These are phyloP conservation scores for Zootoca vivipara DNA, from an alignment of 2,113 vertebrate species.

Conservation along the genomic window DNA sequence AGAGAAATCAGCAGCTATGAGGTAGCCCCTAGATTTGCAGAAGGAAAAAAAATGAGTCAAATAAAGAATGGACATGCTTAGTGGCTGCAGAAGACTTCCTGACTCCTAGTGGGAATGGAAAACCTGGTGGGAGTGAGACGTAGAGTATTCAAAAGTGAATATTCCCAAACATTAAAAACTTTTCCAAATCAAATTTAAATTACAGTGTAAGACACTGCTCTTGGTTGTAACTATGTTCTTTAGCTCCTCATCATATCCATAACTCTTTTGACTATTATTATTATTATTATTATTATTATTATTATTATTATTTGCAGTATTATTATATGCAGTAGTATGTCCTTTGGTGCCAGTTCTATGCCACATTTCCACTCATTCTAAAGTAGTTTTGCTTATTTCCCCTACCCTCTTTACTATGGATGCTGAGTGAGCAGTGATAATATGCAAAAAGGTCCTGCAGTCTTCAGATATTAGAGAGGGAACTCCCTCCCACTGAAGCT, in stretches of 20 bases:
- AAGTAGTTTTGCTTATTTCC: not conserved
- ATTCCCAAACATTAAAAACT: not conserved
- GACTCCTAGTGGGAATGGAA: too few relatives aligned
- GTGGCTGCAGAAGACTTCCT: too few relatives aligned
- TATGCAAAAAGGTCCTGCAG: not conserved
- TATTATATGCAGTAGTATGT: not conserved
- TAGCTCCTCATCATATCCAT: not conserved
- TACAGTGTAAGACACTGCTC: not conserved
- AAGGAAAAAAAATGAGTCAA: too few relatives aligned
- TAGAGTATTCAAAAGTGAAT: too few relatives aligned
- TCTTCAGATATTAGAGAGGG: not conserved
- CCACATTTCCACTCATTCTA: not conserved
- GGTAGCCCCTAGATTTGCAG: too few relatives aligned
- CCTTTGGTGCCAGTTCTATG: not conserved
- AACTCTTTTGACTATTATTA: not conserved
- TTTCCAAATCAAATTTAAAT: not conserved
- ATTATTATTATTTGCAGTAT: not conserved
- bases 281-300: not conserved
- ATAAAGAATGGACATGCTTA: too few relatives aligned
- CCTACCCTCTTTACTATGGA: not conserved
- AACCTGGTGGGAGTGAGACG: too few relatives aligned
- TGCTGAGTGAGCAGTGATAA: not conserved
- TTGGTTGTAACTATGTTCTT: not conserved
- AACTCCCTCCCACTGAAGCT: not conserved
- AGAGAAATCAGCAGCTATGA: too few relatives aligned